Percentiles rank a stretch among this genome's conserved stretches.
Evolutionary conservation across 1,140 invertebrate genomes (phyloP).

Genomic region (Palaemon carinicauda): DNA sequence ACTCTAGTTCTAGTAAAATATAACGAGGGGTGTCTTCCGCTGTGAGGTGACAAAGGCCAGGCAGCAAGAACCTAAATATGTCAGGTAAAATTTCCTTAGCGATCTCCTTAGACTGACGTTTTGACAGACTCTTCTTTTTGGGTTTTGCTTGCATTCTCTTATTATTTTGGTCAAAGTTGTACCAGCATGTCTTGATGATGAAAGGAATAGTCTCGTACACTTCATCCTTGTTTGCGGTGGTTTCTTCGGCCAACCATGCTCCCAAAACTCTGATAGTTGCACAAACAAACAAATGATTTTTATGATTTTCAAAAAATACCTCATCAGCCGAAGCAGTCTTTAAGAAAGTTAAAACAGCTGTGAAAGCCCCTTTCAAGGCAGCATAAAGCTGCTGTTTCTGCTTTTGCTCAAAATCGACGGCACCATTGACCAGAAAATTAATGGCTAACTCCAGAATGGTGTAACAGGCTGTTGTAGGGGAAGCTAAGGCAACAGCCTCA

Average conservation of each 20-base stretch:
- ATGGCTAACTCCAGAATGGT: conserved; percentile 83
- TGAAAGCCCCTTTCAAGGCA: conserved; percentile 82
- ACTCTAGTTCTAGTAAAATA: conserved; percentile 76
- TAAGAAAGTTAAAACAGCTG: conserved; percentile 80
- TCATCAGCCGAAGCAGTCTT: conserved; percentile 69
- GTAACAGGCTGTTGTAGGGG: conserved; percentile 82
- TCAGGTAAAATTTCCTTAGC: conserved; percentile 72
- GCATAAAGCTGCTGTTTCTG: conserved; percentile 90
- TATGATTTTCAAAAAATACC: conserved; percentile 39
- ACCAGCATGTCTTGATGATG: conserved; percentile 61
- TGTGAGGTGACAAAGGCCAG: conserved; percentile 87
- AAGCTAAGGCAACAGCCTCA: conserved; percentile 74
- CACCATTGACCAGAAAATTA: conserved; percentile 79
- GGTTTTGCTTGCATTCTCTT: conserved; percentile 24
- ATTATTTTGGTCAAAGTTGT: conserved; percentile 60
- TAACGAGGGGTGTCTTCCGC: conserved; percentile 87
- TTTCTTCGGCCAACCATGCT: conserved; percentile 91
- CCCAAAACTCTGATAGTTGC: conserved; percentile 84
- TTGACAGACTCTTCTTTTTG: conserved; percentile 44
- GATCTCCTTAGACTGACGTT: conserved; percentile 62
- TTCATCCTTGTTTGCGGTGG: conserved; percentile 84
- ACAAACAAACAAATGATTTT: conserved; percentile 58
- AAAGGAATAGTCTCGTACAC: conserved; percentile 72
- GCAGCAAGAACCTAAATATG: conserved; percentile 81
- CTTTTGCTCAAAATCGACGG: conserved; percentile 84